A percentile compares a stretch with the other conserved stretches of the same genome.
Evolutionary conservation across 2,888 invertebrate genomes (phyloP).

Genomic region (Pachymerium ferrugineum): DNA sequence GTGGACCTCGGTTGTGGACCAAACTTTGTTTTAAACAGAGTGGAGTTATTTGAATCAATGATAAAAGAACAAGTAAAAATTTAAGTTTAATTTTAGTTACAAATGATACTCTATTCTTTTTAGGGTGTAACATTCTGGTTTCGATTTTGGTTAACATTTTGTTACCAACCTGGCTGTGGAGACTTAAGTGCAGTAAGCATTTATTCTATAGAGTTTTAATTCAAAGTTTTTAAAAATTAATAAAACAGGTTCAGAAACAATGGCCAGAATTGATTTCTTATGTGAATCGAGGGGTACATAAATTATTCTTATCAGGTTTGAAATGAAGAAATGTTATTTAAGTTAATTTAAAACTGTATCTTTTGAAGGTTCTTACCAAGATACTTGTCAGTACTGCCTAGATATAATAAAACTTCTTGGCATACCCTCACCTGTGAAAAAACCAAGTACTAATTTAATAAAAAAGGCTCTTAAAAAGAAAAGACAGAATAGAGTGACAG

Average conservation of each 20-base stretch:
- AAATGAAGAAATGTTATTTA: too few species aligned
- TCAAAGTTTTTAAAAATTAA: not conserved
- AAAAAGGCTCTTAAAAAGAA: not conserved
- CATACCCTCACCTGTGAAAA: not conserved
- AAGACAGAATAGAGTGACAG: not conserved
- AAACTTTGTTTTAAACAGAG: not conserved
- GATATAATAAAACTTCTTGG: not conserved
- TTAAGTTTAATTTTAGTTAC: not conserved
- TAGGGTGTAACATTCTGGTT: not conserved
- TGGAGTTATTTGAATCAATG: not conserved
- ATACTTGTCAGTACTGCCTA: not conserved
- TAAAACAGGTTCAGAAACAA: not conserved
- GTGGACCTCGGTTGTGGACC: not conserved
- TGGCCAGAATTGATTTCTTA: not conserved
- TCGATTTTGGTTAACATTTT: not conserved
- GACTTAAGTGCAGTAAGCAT: not conserved
- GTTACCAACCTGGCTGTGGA: not conserved
- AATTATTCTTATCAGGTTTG: not conserved
- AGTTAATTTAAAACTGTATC: too few species aligned
- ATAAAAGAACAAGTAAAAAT: conserved; percentile 3
- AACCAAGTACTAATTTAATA: not conserved
- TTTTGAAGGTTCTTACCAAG: not conserved
- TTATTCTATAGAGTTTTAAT: not conserved
- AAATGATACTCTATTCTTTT: not conserved
- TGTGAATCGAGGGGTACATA: not conserved